phyloP scores from a whole-genome alignment of 2,113 vertebrate species.

The Erythrocercus mccallii region DNA sequence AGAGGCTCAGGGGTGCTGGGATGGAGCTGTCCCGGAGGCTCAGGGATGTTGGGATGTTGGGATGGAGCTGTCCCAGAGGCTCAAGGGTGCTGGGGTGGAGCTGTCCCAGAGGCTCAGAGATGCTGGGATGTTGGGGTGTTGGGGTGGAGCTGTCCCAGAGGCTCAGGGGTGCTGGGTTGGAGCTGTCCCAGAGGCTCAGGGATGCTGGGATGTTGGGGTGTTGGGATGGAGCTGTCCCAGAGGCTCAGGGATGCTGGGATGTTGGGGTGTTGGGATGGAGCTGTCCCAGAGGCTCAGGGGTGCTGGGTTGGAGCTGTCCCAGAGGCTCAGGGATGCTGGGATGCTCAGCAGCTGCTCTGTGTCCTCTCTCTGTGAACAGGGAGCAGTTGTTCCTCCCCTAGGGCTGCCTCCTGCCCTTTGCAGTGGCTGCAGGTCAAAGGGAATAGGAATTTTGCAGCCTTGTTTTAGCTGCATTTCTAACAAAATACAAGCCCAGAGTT shows the following conservation, averaged over 20 bases:
- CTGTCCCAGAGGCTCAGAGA: neutral
- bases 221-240: neutral
- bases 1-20: neutral
- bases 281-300: neutral
- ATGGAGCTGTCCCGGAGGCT: too few relatives aligned
- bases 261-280: neutral
- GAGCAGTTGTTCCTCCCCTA: neutral
- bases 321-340: neutral
- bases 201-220: neutral
- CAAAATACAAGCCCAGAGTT: neutral
- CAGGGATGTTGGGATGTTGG: neutral
- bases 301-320: neutral
- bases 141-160: neutral
- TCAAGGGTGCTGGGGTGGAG: neutral
- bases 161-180: neutral
- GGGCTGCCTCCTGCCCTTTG: neutral
- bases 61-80: neutral
- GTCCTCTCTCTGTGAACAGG: neutral
- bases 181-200: accelerated
- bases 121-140: neutral
- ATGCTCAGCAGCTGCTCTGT: neutral
- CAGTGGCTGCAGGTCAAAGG: neutral
- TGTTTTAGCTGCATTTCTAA: neutral
- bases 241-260: neutral
- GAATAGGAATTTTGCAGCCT: neutral